phyloP scores from a whole-genome alignment of 2,888 invertebrate genomes.

The Myathropa florea region DNA sequence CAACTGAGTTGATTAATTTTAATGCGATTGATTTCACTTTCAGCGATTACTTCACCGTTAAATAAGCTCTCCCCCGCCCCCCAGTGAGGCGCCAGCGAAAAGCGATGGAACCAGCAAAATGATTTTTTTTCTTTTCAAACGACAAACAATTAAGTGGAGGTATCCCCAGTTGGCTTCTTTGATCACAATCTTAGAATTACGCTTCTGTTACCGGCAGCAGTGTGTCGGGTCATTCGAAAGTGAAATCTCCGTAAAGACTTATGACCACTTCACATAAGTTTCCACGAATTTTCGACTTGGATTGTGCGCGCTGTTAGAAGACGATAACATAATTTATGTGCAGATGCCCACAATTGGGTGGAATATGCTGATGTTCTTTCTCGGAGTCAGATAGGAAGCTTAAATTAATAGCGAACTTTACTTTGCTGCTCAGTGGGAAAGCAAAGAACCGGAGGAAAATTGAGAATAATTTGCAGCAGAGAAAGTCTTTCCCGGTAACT shows the following conservation, averaged over 20 bases:
- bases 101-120: neutral
- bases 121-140: neutral
- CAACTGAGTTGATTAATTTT: neutral
- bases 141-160: neutral
- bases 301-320: neutral
- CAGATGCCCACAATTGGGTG: neutral
- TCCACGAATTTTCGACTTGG: neutral
- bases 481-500: neutral
- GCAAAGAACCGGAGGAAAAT: neutral
- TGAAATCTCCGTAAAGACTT: neutral
- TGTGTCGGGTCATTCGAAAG: neutral
- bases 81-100: neutral
- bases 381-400: neutral
- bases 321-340: neutral
- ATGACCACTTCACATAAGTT: neutral
- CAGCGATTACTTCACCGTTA: neutral
- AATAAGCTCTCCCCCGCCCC: neutral
- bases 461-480: neutral
- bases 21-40: slow-evolving; percentile 25
- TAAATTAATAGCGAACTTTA: neutral
- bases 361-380: neutral
- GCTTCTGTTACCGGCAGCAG: neutral
- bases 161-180: neutral
- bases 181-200: neutral
- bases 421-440: neutral